Conservation (phyloP, 2,888 invertebrate genomes). For the Chymomyza caudatula region DNA sequence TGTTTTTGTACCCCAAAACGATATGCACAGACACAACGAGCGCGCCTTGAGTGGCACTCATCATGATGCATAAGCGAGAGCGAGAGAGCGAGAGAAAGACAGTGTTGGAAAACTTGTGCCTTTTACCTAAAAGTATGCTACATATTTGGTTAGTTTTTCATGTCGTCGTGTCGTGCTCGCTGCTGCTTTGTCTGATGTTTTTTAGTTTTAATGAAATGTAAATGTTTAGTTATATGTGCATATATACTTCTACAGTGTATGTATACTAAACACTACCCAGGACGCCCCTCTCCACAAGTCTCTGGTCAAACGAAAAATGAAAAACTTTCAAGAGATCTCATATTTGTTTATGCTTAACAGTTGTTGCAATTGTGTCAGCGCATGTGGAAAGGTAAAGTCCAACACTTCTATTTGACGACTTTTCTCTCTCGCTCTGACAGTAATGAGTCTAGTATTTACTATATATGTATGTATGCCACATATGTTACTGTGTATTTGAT, state of each 20-base stretch:
- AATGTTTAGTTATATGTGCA: constrained; percentile 64
- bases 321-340: not conserved
- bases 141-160: constrained; percentile 56
- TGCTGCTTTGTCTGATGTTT: constrained; percentile 17
- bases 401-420: not conserved
- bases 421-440: not conserved
- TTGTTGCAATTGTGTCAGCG: not conserved
- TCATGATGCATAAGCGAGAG: constrained; percentile 24
- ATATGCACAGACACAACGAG: constrained; percentile 8
- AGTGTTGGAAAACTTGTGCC: constrained; percentile 31
- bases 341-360: not conserved
- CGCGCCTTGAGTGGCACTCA: constrained; percentile 65
- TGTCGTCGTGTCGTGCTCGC: constrained; percentile 49
- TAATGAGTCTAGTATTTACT: not conserved
- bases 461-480: not conserved
- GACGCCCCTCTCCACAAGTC: too few relatives aligned
- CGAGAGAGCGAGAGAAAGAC: constrained; percentile 13
- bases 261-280: not conserved
- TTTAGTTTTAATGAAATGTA: constrained; percentile 70
- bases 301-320: not conserved
- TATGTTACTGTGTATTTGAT: too few relatives aligned
- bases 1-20: not conserved
- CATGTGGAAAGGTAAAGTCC: not conserved
- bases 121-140: constrained; percentile 34
- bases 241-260: not conserved